phyloP scores from a whole-genome alignment of 2,888 invertebrate genomes.

The Dusona sp. region DNA sequence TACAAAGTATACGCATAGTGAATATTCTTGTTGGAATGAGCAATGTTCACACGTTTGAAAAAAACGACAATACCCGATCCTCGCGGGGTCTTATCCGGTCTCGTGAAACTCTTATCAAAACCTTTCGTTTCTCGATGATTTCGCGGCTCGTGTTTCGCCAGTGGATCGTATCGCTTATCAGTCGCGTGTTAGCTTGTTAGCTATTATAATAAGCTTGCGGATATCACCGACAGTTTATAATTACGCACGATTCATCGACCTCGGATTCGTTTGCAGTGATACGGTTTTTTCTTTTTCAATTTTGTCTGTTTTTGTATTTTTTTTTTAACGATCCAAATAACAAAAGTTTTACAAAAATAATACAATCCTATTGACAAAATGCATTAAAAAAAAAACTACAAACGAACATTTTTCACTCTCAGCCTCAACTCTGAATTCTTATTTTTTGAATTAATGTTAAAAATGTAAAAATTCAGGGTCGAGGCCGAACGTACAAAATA shows the following conservation, averaged over 20 bases:
- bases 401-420: too few relatives aligned
- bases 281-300: background rate
- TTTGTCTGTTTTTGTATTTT: background rate
- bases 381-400: too few relatives aligned
- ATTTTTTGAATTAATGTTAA: background rate
- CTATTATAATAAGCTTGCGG: conserved; percentile 19
- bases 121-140: conserved; percentile 30
- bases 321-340: background rate
- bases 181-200: conserved; percentile 21
- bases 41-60: background rate
- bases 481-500: too few relatives aligned
- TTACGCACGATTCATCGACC: conserved; percentile 56
- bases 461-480: too few relatives aligned
- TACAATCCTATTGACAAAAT: background rate
- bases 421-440: too few relatives aligned
- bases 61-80: background rate
- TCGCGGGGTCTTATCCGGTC: conserved; percentile 2
- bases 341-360: background rate
- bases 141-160: background rate
- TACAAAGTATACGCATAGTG: background rate
- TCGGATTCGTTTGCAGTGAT: background rate
- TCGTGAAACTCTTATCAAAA: conserved; percentile 22
- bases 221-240: conserved; percentile 25
- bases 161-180: conserved; percentile 43
- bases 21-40: conserved; percentile 19